These are phyloP conservation scores for Rhagoletis zephyria DNA, from an alignment of 1,140 invertebrate species.

Conservation along the genomic window DNA sequence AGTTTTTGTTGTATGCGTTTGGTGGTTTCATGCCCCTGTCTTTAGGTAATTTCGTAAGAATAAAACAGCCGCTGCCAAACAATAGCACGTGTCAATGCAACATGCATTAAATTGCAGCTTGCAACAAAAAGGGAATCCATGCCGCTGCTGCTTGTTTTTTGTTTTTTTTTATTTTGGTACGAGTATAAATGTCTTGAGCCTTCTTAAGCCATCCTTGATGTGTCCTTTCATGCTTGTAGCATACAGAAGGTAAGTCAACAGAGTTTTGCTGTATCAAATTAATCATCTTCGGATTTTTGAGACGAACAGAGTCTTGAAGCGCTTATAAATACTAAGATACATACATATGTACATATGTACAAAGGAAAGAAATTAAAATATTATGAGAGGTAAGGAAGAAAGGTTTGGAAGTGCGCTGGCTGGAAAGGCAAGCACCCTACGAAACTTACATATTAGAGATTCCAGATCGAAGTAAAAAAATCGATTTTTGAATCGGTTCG, in stretches of 20 bases:
- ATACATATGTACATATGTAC: too few relatives aligned
- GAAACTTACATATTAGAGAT: too few relatives aligned
- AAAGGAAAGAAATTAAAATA: too few relatives aligned
- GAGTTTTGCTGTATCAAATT: conserved; percentile 13
- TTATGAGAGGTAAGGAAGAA: too few relatives aligned
- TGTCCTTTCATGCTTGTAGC: background rate
- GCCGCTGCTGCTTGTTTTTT: background rate
- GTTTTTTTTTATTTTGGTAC: background rate
- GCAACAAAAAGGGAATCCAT: conserved; percentile 11
- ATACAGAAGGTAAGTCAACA: background rate
- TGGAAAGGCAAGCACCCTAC: too few relatives aligned
- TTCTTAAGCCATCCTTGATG: background rate
- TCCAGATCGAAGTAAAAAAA: too few relatives aligned
- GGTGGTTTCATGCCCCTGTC: background rate
- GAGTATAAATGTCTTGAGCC: background rate
- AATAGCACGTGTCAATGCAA: conserved; percentile 34
- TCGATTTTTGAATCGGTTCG: too few relatives aligned
- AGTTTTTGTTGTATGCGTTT: background rate
- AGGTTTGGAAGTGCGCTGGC: too few relatives aligned
- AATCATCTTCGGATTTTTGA: background rate
- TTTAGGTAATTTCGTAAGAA: conserved; percentile 6
- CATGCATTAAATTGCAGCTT: conserved; percentile 45
- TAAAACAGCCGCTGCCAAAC: conserved; percentile 41
- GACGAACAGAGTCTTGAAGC: conserved; percentile 4
- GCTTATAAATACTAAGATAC: background rate